Conservation (phyloP, 2,888 invertebrate genomes). For the Lithophane ornitopus region DNA sequence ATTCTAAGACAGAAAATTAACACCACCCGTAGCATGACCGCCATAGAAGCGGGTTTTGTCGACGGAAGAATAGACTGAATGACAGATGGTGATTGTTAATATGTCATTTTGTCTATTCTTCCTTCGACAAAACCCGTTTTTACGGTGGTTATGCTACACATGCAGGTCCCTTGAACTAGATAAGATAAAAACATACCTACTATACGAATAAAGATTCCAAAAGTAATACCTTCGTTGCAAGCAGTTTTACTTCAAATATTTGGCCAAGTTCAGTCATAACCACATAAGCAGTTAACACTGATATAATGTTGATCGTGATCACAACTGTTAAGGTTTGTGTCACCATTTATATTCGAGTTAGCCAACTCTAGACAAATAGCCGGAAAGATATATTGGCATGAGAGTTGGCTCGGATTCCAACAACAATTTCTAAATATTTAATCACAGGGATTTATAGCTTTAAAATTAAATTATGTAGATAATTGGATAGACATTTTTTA, state of each 20-base stretch:
- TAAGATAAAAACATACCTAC: too few species aligned
- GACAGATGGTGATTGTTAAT: too few species aligned
- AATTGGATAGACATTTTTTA: constrained; percentile 56
- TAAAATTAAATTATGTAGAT: constrained; percentile 48
- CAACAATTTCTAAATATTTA: constrained; percentile 47
- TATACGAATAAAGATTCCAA: too few species aligned
- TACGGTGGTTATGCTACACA: too few species aligned
- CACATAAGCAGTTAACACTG: background rate
- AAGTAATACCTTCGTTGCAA: too few species aligned
- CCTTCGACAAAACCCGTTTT: too few species aligned
- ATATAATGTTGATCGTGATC: constrained; percentile 7
- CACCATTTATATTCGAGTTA: constrained; percentile 32
- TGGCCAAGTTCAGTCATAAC: constrained; percentile 16
- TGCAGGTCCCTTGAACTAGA: too few species aligned
- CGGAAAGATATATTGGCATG: constrained; percentile 38
- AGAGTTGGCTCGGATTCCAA: constrained; percentile 48
- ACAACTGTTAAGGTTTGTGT: constrained; percentile 16
- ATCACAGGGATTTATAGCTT: constrained; percentile 32
- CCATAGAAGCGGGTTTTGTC: too few species aligned
- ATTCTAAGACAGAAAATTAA: too few species aligned
- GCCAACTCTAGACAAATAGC: constrained; percentile 26
- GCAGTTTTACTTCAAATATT: background rate
- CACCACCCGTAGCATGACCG: too few species aligned
- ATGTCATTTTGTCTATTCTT: too few species aligned
- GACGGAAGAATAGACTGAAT: too few species aligned